These are phyloP conservation scores for Dynastes grantii DNA, from an alignment of 2,888 invertebrate species.

Conservation along the genomic window DNA sequence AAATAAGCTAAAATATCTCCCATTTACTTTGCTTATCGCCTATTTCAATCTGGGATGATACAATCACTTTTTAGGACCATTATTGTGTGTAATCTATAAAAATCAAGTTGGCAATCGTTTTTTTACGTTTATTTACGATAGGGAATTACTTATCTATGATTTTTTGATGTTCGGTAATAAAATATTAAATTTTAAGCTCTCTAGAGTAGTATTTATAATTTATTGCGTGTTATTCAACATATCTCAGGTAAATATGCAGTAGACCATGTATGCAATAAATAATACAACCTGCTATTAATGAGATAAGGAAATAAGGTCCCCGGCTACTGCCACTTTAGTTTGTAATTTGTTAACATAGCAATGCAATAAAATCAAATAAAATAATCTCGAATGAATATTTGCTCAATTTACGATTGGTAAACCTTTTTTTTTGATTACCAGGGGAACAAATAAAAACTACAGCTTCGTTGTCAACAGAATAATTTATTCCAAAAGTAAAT, in stretches of 20 bases:
- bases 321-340: not conserved
- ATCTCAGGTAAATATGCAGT: not conserved
- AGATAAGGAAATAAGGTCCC: too few species aligned
- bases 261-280: not conserved
- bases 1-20: too few species aligned
- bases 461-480: constrained; percentile 17
- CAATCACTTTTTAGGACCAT: too few species aligned
- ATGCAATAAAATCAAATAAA: constrained; percentile 1
- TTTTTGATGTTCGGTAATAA: too few species aligned
- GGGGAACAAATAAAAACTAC: constrained; percentile 12
- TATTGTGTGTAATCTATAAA: too few species aligned
- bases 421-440: constrained; percentile 7
- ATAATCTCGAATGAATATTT: constrained; percentile 12
- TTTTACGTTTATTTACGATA: too few species aligned
- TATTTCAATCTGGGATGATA: too few species aligned
- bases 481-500: constrained; percentile 48
- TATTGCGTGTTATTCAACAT: not conserved
- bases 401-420: not conserved
- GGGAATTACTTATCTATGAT: too few species aligned
- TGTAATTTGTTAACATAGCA: too few species aligned
- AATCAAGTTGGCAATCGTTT: too few species aligned
- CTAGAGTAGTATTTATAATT: not conserved
- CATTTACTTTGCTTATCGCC: too few species aligned
- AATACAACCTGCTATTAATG: not conserved
- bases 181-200: too few species aligned